Evolutionary conservation across 2,888 invertebrate species (phyloP), one percentile per base, ranked within the genome.

Genomic region (Thymelicus acteon): DNA sequence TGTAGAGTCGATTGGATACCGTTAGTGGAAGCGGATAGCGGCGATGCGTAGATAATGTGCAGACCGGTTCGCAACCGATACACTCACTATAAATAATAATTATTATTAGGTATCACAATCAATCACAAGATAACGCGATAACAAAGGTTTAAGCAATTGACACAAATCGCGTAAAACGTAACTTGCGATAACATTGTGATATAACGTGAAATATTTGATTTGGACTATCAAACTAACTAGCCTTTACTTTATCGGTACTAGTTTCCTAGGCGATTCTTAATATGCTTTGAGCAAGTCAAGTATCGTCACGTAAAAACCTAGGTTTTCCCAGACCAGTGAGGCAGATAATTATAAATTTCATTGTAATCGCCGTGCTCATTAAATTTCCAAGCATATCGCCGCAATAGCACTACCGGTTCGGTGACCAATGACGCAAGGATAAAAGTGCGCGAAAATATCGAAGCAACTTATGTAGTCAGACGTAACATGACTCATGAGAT

Each of bases 401-500:
- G 67, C 60, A 65, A 71, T 58, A 60, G 63, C 60, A 67, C 75
- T 74, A 73, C 75, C 75, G 74, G 76, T 71, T 62, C 47, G 69
- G 75, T 82, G 80, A 82, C 84, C 81, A 86, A 83, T 90, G 86
- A 86, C 85, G 87, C 79, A 85, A 84, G 75, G 81, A 79, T 81
- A 90, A 92, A 92, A 91, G 83, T 92, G 92, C 92, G 92, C 91
- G 92, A 92, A 92, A 88, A 83, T 76, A 80, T 77, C 82, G 82
- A 84, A 54, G 81, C 74, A 81, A 79, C 79, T 77, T 77, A 75
- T 79, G 72, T 74, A 76, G 71, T 77, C 60, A 65, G 54, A 65
- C 57, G 31, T 44, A 75, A 80, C 76, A 82, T 92, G 91, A 92
- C 81, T 91, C 91, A 92, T 81, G 19, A 75, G 77, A 83, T 83